phyloP scores from a whole-genome alignment of 2,888 invertebrate species.

The Uropetala carovei region DNA sequence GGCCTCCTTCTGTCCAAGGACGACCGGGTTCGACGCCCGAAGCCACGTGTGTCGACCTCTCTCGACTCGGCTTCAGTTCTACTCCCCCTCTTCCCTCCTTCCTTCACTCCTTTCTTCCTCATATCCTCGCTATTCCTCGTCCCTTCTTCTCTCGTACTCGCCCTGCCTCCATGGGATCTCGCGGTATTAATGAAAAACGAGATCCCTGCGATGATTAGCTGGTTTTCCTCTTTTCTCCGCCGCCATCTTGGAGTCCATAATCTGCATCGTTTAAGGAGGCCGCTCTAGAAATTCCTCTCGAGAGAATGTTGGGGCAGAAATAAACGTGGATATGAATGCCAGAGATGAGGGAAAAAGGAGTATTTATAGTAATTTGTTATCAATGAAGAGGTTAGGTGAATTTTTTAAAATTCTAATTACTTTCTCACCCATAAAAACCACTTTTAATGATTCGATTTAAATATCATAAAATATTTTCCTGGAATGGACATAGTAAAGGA shows the following conservation, averaged over 20 bases:
- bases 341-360: too few relatives aligned
- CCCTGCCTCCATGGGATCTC: background rate
- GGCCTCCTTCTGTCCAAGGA: slow-evolving; percentile 53
- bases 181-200: slow-evolving; percentile 58
- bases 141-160: too few relatives aligned
- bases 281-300: background rate
- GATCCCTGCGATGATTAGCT: slow-evolving; percentile 41
- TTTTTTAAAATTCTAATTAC: too few relatives aligned
- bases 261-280: background rate
- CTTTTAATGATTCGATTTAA: too few relatives aligned
- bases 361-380: too few relatives aligned
- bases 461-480: too few relatives aligned
- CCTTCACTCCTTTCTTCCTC: background rate
- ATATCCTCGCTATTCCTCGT: background rate
- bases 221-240: background rate
- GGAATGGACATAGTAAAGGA: too few relatives aligned
- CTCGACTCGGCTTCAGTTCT: background rate
- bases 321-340: too few relatives aligned
- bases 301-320: background rate
- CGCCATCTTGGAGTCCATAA: slow-evolving; percentile 31
- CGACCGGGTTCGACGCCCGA: slow-evolving; percentile 62
- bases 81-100: background rate
- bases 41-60: slow-evolving; percentile 36
- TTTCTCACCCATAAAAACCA: too few relatives aligned
- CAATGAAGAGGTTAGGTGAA: too few relatives aligned